Base-by-base conservation (phyloP, 2,113 vertebrate genomes). In the Aphyosemion australe region DNA sequence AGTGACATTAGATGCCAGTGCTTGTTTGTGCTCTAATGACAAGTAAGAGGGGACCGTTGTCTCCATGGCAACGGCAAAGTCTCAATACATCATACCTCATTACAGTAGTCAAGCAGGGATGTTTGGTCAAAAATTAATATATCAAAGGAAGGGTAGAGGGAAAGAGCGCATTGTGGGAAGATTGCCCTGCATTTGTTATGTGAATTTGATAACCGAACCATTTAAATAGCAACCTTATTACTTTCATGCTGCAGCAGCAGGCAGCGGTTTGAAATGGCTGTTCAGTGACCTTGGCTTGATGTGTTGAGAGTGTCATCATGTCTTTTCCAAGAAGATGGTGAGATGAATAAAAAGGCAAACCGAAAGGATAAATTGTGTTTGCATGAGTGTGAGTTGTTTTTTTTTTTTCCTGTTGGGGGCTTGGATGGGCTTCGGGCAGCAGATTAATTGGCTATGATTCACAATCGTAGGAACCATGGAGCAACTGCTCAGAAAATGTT, bases 51-150 rank as follows among this genome's bases (percentile, higher is more conserved):
- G 90, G 92, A 92, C 92, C 80, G 79, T 66, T 75, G 92, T 95
- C 92, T 92, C 94, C 92, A 95, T 94, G 92, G 94, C 92, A 95
- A 96, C 94, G 90, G 86, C 85, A 84, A 74, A 87, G 92, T 90
- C 92, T 93, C 92, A 93, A 93, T 94, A 93, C 91, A 94, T 95
- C 94, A 94, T 84, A 93, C 89, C 91, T 94, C 86, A 91, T 95
- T 94, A 93, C 90, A 91, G 89, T 90, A 91, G 92, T 93, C 92
- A 93, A 93, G 90, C 85, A 69, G 84, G 86, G 87, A 91, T 81
- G 80, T 92, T 91, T 92, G 92, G 92, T 93, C 91, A 93, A 92
- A 93, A 92, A 91, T 87, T 72, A 82, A 93, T 92, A 90, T 87
- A 88, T 92, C 87, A 91, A 84, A 71, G 84, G 77, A 92, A 74